Evolutionary conservation across 2,888 invertebrate species (phyloP).

Genomic region (Tupiocoris notatus): DNA sequence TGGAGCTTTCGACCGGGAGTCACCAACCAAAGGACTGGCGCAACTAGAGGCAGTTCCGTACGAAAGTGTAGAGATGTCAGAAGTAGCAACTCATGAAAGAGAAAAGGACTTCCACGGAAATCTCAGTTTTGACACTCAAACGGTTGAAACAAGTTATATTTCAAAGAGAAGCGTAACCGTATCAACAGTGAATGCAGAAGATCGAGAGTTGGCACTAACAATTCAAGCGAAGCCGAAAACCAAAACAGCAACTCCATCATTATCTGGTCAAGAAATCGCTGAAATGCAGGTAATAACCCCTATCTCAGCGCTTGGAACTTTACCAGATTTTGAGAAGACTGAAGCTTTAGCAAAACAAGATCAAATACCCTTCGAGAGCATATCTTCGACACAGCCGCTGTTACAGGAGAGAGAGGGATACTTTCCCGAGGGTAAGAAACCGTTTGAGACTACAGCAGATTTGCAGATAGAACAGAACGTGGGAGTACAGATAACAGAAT

Average conservation of each 20-base stretch:
- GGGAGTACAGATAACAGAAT: constrained; percentile 51
- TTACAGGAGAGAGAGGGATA: constrained; percentile 51
- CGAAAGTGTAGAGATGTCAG: constrained; percentile 56
- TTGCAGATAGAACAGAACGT: constrained; percentile 50
- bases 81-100: constrained; percentile 54
- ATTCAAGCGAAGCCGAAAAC: constrained; percentile 45
- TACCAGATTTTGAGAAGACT: constrained; percentile 45
- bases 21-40: constrained; percentile 55
- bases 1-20: constrained; percentile 51
- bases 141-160: constrained; percentile 50
- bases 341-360: constrained; percentile 48
- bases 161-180: constrained; percentile 50
- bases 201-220: constrained; percentile 48
- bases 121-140: constrained; percentile 45
- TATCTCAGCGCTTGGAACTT: constrained; percentile 37
- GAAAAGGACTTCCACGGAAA: constrained; percentile 52
- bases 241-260: constrained; percentile 48
- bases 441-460: constrained; percentile 49
- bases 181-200: constrained; percentile 49
- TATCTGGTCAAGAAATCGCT: constrained; percentile 53
- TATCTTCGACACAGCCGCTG: constrained; percentile 50
- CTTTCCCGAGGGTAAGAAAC: constrained; percentile 47
- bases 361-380: constrained; percentile 50
- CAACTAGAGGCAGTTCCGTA: constrained; percentile 56
- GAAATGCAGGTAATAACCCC: constrained; percentile 47